phyloP scores from a whole-genome alignment of 2,888 invertebrate genomes.

The Galeruca laticollis region DNA sequence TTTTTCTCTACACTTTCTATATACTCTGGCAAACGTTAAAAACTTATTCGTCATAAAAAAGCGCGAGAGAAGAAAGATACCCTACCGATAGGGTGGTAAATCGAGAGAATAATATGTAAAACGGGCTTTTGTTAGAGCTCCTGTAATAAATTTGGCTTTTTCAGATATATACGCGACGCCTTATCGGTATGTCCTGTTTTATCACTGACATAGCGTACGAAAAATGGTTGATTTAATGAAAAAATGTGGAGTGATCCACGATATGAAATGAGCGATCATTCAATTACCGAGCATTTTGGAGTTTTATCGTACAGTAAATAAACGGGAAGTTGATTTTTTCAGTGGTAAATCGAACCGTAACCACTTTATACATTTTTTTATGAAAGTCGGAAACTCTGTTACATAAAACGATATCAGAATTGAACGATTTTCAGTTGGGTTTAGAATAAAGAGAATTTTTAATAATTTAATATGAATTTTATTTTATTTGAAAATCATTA shows the following conservation, averaged over 20 bases:
- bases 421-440: too few relatives aligned
- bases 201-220: constrained; percentile 29
- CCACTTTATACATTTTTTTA: not conserved
- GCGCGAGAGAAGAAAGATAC: constrained; percentile 44
- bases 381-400: not conserved
- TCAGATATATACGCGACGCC: constrained; percentile 33
- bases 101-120: constrained; percentile 60
- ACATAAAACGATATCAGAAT: too few relatives aligned
- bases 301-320: constrained; percentile 27
- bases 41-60: constrained; percentile 49
- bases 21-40: constrained; percentile 44
- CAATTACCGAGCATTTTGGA: constrained; percentile 25
- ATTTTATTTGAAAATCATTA: too few relatives aligned
- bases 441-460: too few relatives aligned
- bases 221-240: constrained; percentile 37
- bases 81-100: constrained; percentile 46
- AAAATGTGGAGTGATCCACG: constrained; percentile 31
- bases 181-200: constrained; percentile 39
- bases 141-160: constrained; percentile 62
- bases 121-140: constrained; percentile 62
- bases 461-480: too few relatives aligned
- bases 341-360: not conserved
- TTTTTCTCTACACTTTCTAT: constrained; percentile 29
- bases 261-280: constrained; percentile 33
- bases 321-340: constrained; percentile 24